phyloP scores from a whole-genome alignment of 1,140 invertebrate species.

The Drosophila kurseongensis region DNA sequence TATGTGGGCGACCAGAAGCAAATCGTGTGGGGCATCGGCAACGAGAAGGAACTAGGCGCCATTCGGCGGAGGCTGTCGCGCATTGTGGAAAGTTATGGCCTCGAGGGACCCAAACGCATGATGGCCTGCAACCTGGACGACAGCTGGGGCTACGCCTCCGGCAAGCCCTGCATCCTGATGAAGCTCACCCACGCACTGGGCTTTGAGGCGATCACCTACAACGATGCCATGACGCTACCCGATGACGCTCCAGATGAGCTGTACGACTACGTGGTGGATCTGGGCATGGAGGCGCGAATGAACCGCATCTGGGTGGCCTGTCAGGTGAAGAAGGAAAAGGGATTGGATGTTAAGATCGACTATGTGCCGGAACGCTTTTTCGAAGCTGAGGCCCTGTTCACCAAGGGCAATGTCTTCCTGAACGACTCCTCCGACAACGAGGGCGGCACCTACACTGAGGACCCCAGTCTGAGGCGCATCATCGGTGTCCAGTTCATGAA shows the following conservation, averaged over 20 bases:
- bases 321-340: neutral
- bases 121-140: constrained; percentile 47
- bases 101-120: constrained; percentile 8
- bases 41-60: neutral
- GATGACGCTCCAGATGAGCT: constrained; percentile 26
- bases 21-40: constrained; percentile 27
- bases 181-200: constrained; percentile 50
- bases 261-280: constrained; percentile 21
- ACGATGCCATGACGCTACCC: constrained; percentile 29
- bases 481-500: constrained; percentile 28
- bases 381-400: constrained; percentile 31
- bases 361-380: constrained; percentile 47
- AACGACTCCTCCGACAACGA: constrained; percentile 20
- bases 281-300: constrained; percentile 12
- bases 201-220: constrained; percentile 45
- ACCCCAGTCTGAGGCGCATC: constrained; percentile 31
- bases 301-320: constrained; percentile 62
- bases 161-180: constrained; percentile 50
- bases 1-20: constrained; percentile 21
- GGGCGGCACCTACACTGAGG: neutral
- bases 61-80: constrained; percentile 23
- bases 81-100: constrained; percentile 20
- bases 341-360: neutral
- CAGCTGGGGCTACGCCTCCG: constrained; percentile 43
- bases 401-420: neutral